phyloP scores from a whole-genome alignment of 2,888 invertebrate species.

The Aphelenchoides bicaudatus region DNA sequence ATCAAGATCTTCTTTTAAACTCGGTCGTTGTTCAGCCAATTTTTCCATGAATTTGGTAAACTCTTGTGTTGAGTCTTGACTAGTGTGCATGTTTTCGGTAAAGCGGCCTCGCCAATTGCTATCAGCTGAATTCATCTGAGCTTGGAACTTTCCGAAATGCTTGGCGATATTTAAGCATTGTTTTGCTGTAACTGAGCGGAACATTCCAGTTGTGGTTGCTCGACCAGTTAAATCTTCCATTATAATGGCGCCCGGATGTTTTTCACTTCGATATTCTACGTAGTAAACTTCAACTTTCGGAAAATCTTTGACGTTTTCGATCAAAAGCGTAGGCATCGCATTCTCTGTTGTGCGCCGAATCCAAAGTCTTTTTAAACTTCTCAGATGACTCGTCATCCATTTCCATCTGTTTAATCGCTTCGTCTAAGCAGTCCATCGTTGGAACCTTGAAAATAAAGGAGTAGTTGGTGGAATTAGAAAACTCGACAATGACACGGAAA shows the following conservation, averaged over 20 bases:
- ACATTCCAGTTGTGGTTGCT: conserved; percentile 16
- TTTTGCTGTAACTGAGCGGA: neutral
- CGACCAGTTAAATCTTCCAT: conserved; percentile 19
- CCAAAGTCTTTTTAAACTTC: conserved; percentile 5
- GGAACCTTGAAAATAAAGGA: conserved; percentile 16
- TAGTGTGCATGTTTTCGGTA: no score
- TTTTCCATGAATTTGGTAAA: no score
- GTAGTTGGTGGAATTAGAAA: neutral
- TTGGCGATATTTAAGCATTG: neutral
- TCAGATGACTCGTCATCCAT: neutral
- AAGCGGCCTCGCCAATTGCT: no score
- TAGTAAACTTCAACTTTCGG: conserved; percentile 14
- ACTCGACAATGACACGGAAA: neutral
- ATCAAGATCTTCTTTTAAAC: no score
- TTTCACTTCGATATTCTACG: neutral
- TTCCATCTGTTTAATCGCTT: conserved; percentile 13
- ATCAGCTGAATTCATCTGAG: neutral
- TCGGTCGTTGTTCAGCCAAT: no score
- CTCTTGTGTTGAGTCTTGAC: no score
- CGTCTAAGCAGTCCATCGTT: conserved; percentile 7
- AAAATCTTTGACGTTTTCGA: conserved; percentile 18
- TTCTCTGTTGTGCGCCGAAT: conserved; percentile 16
- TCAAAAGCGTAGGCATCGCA: conserved; percentile 19
- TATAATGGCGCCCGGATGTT: conserved; percentile 16
- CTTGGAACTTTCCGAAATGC: conserved; percentile 9